Evolutionary conservation across 53 echinoderm and acorn worm genomes (phyloP).

Genomic region (Temnopleurus reevesii): DNA sequence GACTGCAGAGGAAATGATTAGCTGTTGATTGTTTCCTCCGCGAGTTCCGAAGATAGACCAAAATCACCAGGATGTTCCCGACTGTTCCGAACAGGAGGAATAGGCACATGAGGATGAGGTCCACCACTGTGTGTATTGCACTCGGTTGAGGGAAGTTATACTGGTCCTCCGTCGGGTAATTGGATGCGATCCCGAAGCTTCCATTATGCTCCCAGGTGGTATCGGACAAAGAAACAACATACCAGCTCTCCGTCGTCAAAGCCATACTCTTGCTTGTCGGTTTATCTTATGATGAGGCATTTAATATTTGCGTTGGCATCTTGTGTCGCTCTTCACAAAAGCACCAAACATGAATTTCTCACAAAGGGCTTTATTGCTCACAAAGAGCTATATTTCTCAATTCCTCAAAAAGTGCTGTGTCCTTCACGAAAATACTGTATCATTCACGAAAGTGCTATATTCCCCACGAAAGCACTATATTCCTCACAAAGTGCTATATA

Average conservation of each 20-base stretch:
- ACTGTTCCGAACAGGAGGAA: slow-evolving; percentile 82
- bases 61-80: slow-evolving; percentile 85
- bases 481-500: too few species aligned
- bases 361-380: too few species aligned
- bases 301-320: too few species aligned
- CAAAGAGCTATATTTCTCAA: too few species aligned
- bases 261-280: not conserved
- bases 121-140: slow-evolving; percentile 59
- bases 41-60: slow-evolving; percentile 77
- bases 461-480: too few species aligned
- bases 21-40: slow-evolving; percentile 85
- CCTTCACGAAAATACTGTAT: too few species aligned
- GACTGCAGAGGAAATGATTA: slow-evolving; percentile 93
- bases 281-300: too few species aligned
- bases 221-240: not conserved
- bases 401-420: too few species aligned
- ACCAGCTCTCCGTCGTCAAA: not conserved
- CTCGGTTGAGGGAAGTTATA: slow-evolving; percentile 61
- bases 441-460: too few species aligned
- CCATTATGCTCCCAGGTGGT: not conserved
- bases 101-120: slow-evolving; percentile 74
- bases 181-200: not conserved
- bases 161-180: not conserved
- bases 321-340: too few species aligned
- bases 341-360: too few species aligned